Percentiles rank a stretch among this genome's conserved stretches.
Evolutionary conservation across 2,888 invertebrate genomes (phyloP).

Genomic region (Tipula lateralis): DNA sequence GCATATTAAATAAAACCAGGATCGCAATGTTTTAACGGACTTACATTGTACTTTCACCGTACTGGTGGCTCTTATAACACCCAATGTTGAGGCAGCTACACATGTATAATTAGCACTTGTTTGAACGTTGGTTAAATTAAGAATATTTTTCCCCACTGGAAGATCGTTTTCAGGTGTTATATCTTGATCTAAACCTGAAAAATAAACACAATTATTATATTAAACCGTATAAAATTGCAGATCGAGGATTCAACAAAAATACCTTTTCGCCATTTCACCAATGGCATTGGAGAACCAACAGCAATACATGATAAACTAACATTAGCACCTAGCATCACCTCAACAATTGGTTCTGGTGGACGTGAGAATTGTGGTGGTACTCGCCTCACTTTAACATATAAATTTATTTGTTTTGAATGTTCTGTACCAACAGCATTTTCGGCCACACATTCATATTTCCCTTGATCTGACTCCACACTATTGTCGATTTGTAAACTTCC

Average conservation of each 20-base stretch:
- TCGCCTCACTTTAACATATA: constrained; percentile 93
- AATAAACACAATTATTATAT: neutral
- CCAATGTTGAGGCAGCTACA: constrained; percentile 89
- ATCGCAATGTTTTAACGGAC: neutral
- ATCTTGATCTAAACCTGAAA: constrained; percentile 61
- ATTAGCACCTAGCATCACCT: constrained; percentile 87
- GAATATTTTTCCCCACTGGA: constrained; percentile 78
- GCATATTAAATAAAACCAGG: constrained; percentile 46
- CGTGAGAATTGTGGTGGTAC: constrained; percentile 95
- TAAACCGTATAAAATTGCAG: neutral
- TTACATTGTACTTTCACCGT: constrained; percentile 93
- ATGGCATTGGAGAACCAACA: constrained; percentile 97
- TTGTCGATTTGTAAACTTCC: constrained; percentile 74
- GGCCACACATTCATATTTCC: constrained; percentile 94
- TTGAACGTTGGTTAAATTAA: constrained; percentile 78
- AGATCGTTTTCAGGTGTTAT: constrained; percentile 84
- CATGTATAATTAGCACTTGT: constrained; percentile 97
- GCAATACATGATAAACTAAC: constrained; percentile 95
- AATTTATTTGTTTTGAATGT: constrained; percentile 80
- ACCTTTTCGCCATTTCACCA: constrained; percentile 88
- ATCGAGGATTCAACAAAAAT: constrained; percentile 30
- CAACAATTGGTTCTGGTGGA: constrained; percentile 76
- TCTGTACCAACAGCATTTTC: constrained; percentile 90
- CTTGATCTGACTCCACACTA: constrained; percentile 87
- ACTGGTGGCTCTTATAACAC: constrained; percentile 81